A percentile compares a stretch with the other conserved stretches of the same genome.
Conservation (phyloP, 1,140 invertebrate genomes). For the Drosophila gunungcola region DNA sequence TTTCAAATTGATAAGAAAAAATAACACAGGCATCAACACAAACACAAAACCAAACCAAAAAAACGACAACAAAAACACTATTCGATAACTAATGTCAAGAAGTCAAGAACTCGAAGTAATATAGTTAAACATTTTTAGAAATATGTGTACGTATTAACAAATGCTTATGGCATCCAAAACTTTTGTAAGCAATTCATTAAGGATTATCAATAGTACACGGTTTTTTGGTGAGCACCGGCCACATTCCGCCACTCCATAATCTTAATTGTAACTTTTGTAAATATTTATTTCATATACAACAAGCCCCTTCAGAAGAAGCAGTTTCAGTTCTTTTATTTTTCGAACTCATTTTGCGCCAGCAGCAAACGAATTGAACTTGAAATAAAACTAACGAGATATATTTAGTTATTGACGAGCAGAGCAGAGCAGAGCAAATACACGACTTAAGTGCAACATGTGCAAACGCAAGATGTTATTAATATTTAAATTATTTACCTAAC, state of each 20-base stretch:
- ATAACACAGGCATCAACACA: conserved; percentile 19
- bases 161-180: conserved; percentile 56
- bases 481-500: conserved; percentile 76
- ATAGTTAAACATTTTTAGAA: conserved; percentile 55
- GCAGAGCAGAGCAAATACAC: conserved; percentile 28
- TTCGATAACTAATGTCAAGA: conserved; percentile 44
- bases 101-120: conserved; percentile 47
- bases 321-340: conserved; percentile 27
- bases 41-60: conserved; percentile 11
- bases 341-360: conserved; percentile 37
- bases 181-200: conserved; percentile 69
- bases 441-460: conserved; percentile 7
- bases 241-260: conserved; percentile 63
- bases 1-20: conserved; percentile 58
- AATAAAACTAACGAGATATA: conserved; percentile 43
- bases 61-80: conserved; percentile 24
- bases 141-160: conserved; percentile 53
- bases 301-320: conserved; percentile 10
- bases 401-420: conserved; percentile 17
- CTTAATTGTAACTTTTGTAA: conserved; percentile 66
- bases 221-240: conserved; percentile 49
- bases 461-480: conserved; percentile 73
- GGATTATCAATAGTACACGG: conserved; percentile 38
- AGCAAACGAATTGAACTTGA: conserved; percentile 56
- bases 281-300: conserved; percentile 65